These are phyloP conservation scores for Uromys caudimaculatus DNA, from an alignment of 2,797 vertebrate species.

Conservation along the genomic window DNA sequence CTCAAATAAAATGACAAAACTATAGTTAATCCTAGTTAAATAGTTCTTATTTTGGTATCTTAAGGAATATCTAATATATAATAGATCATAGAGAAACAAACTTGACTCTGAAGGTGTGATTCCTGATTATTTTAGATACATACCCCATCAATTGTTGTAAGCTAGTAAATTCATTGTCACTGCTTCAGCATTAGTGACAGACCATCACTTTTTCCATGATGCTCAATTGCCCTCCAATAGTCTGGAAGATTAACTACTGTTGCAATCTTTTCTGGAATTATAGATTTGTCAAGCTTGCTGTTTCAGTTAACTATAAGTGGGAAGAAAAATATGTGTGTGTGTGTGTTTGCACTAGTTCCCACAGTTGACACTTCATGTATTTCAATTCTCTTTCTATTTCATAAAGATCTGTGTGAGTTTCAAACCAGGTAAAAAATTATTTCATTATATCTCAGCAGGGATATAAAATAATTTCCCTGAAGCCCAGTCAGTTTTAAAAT, in stretches of 20 bases:
- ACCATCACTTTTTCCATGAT: not conserved
- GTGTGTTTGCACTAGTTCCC: not conserved
- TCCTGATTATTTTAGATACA: not conserved
- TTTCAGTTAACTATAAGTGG: slow-evolving; percentile 38
- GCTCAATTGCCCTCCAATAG: not conserved
- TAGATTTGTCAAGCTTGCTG: slow-evolving; percentile 30
- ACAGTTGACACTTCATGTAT: slow-evolving; percentile 37
- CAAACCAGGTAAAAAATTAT: slow-evolving; percentile 77
- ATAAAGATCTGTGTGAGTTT: slow-evolving; percentile 69
- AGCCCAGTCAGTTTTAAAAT: slow-evolving; percentile 68
- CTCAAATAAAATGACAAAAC: slow-evolving; percentile 21
- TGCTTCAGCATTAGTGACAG: not conserved
- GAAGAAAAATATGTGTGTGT: not conserved
- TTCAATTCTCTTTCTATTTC: slow-evolving; percentile 70
- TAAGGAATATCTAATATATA: not conserved
- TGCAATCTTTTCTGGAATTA: not conserved
- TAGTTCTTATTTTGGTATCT: not conserved
- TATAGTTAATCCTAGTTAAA: not conserved
- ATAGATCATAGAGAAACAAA: not conserved
- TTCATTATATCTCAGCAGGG: slow-evolving; percentile 78
- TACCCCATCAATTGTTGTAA: not conserved
- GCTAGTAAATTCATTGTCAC: not conserved
- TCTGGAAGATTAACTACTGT: slow-evolving; percentile 8
- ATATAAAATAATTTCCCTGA: slow-evolving; percentile 72
- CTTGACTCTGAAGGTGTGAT: not conserved